Conservation (phyloP, 2,888 invertebrate species). For the Patella pellucida region DNA sequence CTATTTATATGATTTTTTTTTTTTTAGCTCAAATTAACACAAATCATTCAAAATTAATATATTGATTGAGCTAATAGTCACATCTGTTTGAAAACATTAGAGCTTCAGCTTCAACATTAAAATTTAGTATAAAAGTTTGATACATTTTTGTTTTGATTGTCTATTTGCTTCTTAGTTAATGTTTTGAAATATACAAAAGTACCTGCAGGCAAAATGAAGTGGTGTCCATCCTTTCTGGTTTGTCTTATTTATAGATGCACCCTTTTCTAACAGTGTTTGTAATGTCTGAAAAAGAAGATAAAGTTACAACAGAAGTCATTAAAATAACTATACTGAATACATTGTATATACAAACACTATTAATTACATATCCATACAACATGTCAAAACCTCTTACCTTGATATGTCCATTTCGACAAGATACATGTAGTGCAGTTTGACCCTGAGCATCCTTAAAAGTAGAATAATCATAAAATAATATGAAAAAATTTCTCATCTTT, state of each 20-base stretch:
- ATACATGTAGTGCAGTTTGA: conserved; percentile 68
- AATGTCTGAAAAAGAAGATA: conserved; percentile 55
- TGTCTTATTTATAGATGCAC: conserved; percentile 60
- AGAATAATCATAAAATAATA: conserved; percentile 12
- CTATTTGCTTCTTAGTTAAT: no score
- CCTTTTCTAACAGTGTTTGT: conserved; percentile 62
- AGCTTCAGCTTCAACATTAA: no score
- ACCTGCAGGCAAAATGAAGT: conserved; percentile 69
- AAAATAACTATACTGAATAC: not conserved
- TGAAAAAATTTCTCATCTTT: not conserved
- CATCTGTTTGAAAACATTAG: no score
- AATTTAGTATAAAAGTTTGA: no score
- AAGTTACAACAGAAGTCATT: conserved; percentile 1
- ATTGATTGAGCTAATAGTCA: no score
- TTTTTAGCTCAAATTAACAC: no score
- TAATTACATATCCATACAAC: not conserved
- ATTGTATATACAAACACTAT: not conserved
- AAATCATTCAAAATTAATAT: no score
- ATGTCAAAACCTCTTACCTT: conserved; percentile 48
- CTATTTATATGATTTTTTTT: no score
- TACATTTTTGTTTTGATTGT: no score
- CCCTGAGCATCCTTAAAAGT: conserved; percentile 63
- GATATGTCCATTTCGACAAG: conserved; percentile 68
- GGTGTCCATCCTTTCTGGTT: conserved; percentile 64
- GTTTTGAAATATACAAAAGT: conserved; percentile 5